These are phyloP conservation scores for Eupeodes latifasciatus DNA, from an alignment of 2,888 invertebrate genomes.

Conservation along the genomic window DNA sequence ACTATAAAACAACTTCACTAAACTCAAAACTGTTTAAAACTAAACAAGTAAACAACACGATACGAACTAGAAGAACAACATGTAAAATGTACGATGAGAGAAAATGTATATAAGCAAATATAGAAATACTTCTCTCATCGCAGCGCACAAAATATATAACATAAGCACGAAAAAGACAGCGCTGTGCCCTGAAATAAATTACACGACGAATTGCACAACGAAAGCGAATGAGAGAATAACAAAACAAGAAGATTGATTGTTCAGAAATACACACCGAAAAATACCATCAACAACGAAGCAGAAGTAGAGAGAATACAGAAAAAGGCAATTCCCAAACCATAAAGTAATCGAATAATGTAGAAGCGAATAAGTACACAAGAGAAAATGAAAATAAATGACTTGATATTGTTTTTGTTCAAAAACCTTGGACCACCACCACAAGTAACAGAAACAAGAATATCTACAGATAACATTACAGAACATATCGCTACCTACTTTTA, in stretches of 20 bases:
- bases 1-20: slow-evolving; percentile 13
- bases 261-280: not conserved
- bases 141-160: not conserved
- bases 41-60: not conserved
- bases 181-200: not conserved
- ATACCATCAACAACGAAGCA: not conserved
- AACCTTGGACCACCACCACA: not conserved
- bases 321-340: not conserved
- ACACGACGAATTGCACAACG: not conserved
- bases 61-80: not conserved
- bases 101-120: not conserved
- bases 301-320: not conserved
- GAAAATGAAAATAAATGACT: not conserved
- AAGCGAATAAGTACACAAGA: not conserved
- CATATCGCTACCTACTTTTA: too few species aligned
- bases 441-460: not conserved
- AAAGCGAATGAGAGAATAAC: not conserved
- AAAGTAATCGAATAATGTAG: not conserved
- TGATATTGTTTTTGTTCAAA: not conserved
- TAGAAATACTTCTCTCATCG: not conserved
- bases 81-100: not conserved
- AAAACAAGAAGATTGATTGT: not conserved
- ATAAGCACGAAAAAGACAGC: not conserved
- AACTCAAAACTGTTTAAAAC: slow-evolving; percentile 31
- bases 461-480: not conserved